Evolutionary conservation across 1,140 invertebrate genomes (phyloP).

Genomic region (Manduca sexta): DNA sequence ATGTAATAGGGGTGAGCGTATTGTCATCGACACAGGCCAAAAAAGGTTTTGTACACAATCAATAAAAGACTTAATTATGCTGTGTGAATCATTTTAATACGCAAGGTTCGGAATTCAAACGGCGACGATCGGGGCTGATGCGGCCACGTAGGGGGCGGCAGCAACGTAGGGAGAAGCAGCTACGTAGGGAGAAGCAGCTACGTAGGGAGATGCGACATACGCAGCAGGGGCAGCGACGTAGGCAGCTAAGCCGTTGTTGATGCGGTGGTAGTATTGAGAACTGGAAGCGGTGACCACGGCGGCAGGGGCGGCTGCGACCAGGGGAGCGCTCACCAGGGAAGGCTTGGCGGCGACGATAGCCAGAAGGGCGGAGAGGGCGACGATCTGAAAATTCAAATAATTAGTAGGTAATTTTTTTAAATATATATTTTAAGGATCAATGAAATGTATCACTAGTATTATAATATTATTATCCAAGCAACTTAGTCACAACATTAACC

Average conservation of each 20-base stretch:
- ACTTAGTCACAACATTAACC: no score
- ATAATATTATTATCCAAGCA: no score
- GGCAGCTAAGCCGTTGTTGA: slow-evolving; percentile 61
- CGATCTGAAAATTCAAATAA: background rate
- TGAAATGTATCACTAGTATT: no score
- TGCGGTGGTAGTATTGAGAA: slow-evolving; percentile 71
- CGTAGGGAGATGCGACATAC: slow-evolving; percentile 46
- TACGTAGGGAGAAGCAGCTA: no score
- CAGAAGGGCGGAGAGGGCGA: slow-evolving; percentile 57
- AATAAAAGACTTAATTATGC: background rate
- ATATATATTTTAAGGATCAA: no score
- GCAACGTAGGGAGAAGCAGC: slow-evolving; percentile 52
- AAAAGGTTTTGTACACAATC: background rate
- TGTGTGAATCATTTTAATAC: background rate
- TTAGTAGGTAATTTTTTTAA: no score
- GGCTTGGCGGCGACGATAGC: slow-evolving; percentile 68
- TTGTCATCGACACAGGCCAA: no score
- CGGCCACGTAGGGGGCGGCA: slow-evolving; percentile 35
- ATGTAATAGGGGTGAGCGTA: no score
- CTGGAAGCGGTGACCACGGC: slow-evolving; percentile 65
- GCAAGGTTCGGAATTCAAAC: slow-evolving; percentile 15
- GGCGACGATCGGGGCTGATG: slow-evolving; percentile 31
- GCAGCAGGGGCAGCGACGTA: slow-evolving; percentile 64
- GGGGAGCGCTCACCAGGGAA: slow-evolving; percentile 44
- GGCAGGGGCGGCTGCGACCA: slow-evolving; percentile 50